Conservation (phyloP, 2,888 invertebrate genomes). For the Pyrrhosoma nymphula region DNA sequence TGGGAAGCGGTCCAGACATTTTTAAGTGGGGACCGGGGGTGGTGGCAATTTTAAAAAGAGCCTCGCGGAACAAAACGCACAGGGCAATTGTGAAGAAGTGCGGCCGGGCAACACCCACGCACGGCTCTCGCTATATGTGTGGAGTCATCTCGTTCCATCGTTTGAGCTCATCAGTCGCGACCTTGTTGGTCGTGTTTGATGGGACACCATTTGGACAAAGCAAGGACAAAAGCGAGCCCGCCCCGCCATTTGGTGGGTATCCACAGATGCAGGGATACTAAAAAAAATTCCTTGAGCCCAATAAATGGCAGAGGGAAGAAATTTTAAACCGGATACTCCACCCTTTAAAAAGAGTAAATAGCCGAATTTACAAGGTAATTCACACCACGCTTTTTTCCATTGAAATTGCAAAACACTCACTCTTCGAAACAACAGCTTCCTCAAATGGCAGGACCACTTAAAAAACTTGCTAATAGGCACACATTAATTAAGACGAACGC, state of each 20-base stretch:
- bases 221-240: neutral
- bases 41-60: slow-evolving; percentile 37
- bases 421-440: neutral
- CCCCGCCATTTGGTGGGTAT: neutral
- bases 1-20: slow-evolving; percentile 20
- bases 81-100: slow-evolving; percentile 29
- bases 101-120: slow-evolving; percentile 47
- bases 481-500: neutral
- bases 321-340: neutral
- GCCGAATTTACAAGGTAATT: neutral
- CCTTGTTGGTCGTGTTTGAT: slow-evolving; percentile 6
- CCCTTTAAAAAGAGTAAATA: neutral
- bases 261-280: neutral
- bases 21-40: neutral
- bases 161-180: slow-evolving; percentile 15
- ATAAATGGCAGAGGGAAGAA: neutral
- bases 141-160: neutral
- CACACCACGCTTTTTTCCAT: neutral
- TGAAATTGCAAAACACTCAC: neutral
- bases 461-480: neutral
- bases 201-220: slow-evolving; percentile 19
- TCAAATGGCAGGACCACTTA: neutral
- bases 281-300: neutral
- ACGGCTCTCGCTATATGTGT: neutral
- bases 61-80: slow-evolving; percentile 51